Evolutionary conservation across 2,888 invertebrate species (phyloP), one percentile per base, ranked within the genome.

Genomic region (Cheilosia impressa): DNA sequence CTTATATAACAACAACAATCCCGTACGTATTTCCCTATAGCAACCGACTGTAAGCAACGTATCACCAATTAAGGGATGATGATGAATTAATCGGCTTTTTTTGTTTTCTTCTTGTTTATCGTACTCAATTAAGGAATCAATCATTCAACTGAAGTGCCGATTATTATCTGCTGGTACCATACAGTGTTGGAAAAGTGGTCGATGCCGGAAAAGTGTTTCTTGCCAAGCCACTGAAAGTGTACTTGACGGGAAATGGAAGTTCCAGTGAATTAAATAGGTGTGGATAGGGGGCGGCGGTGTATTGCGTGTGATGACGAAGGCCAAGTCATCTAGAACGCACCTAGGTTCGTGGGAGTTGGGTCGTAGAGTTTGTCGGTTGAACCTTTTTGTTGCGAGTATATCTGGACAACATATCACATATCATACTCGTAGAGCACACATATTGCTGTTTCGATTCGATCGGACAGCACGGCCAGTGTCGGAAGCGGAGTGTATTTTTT

Each of bases 51-150:
- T 13, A 38, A 10, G 13, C 13, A 38, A 52, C 65, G 22, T 52
- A 41, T 52, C 38, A 55, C 27, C 53, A 60, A 55, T 68, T 80
- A 43, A 73, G 53, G 60, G 62, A 80, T 60, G 72, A 73, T 73
- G 66, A 80, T 52, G 66, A 80, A 72, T 66, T 80, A 73, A 72
- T 79, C 63, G 57, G 9, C 17, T 63, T 63, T 60, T 43, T 53
- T 31, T 50, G 17, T 50, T 62, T 53, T 60, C 43, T 43, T 62
- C 63, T 55, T 47, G 55, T 63, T 75, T 63, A 75, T 66, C 66
- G 68, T 62, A 73, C 66, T 68, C 68, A 68, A 80, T 80, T 68
- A 80, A 75, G 62, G 50, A 80, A 75, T 80, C 80, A 80, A 80
- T 80, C 80, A 80, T 47, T 80, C 55, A 63, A 31, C 38, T 62